A percentile compares a stretch with the other conserved stretches of the same genome.
Conservation (phyloP, 2,113 vertebrate genomes). For the Cyprinodon tularosa region DNA sequence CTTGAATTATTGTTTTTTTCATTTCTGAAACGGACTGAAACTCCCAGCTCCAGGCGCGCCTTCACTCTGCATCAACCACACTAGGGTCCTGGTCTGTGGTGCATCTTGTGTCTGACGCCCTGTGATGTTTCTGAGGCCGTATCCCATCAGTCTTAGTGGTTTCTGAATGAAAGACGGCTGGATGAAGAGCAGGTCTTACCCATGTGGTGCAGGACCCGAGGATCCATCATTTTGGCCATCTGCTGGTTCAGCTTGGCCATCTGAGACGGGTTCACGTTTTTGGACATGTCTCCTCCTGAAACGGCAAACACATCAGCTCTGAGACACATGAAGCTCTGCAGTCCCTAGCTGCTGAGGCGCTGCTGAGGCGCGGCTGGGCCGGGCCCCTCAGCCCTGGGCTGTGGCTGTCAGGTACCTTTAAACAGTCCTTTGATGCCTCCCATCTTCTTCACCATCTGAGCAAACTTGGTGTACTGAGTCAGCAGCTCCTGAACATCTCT, state of each 20-base stretch:
- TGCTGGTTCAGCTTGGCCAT: slow-evolving; percentile 99
- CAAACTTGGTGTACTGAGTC: slow-evolving; percentile 98
- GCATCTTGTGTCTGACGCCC: background rate
- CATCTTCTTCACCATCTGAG: slow-evolving; percentile 99
- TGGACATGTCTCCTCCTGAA: slow-evolving; percentile 97
- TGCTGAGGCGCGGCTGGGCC: too few relatives aligned
- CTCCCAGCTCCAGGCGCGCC: too few relatives aligned
- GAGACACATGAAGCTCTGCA: background rate
- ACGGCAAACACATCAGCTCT: background rate
- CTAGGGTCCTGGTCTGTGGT: too few relatives aligned
- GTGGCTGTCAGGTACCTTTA: slow-evolving; percentile 82
- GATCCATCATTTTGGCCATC: slow-evolving; percentile 99
- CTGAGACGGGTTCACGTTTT: slow-evolving; percentile 98
- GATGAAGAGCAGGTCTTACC: slow-evolving; percentile 75
- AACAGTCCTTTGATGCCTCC: slow-evolving; percentile 98
- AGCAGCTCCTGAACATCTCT: slow-evolving; percentile 97
- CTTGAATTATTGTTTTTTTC: too few relatives aligned
- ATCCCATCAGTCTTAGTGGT: background rate
- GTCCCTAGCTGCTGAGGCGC: too few relatives aligned
- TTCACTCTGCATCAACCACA: too few relatives aligned
- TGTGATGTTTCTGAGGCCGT: too few relatives aligned
- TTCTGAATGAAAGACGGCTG: background rate
- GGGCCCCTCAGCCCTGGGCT: too few relatives aligned
- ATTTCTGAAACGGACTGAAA: too few relatives aligned
- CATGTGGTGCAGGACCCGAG: slow-evolving; percentile 98